phyloP scores from a whole-genome alignment of 2,797 vertebrate genomes.

The Girardinus metallicus region DNA sequence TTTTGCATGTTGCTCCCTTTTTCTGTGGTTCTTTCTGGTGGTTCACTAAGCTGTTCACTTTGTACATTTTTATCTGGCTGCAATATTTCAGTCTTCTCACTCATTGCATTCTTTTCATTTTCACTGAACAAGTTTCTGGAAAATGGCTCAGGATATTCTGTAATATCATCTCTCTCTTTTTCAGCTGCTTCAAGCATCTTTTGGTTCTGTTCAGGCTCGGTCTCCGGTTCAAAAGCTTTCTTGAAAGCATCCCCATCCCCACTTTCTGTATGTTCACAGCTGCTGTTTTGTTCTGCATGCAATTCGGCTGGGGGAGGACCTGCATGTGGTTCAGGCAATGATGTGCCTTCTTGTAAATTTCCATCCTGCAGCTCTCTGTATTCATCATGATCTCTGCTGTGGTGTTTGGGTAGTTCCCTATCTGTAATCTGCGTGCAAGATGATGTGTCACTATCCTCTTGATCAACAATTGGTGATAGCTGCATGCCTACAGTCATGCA shows the following conservation, averaged over 20 bases:
- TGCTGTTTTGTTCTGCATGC: neutral
- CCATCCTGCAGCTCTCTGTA: slow-evolving; percentile 11
- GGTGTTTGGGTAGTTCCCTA: slow-evolving; percentile 11
- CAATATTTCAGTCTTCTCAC: slow-evolving; percentile 2
- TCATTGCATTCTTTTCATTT: slow-evolving; percentile 11
- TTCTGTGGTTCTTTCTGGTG: slow-evolving; percentile 16
- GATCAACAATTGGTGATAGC: neutral
- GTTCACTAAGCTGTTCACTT: slow-evolving; percentile 5
- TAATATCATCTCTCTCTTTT: slow-evolving; percentile 1
- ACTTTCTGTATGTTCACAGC: neutral
- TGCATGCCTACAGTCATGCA: neutral
- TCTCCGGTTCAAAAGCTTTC: slow-evolving; percentile 1
- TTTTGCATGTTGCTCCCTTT: neutral
- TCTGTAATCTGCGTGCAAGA: neutral
- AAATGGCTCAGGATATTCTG: neutral
- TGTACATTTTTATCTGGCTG: slow-evolving; percentile 7
- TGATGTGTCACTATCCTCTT: slow-evolving; percentile 1
- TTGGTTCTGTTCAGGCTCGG: neutral
- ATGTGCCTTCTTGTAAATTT: slow-evolving; percentile 10
- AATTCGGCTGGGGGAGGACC: slow-evolving; percentile 5
- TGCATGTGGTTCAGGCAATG: slow-evolving; percentile 17
- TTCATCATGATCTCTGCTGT: slow-evolving; percentile 5
- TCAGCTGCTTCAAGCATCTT: neutral
- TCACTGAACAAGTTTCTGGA: slow-evolving; percentile 9
- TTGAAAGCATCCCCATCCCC: neutral